Percentiles rank a stretch among this genome's conserved stretches.
Evolutionary conservation across 2,113 vertebrate species (phyloP).

Genomic region (Misgurnus mizolepis): DNA sequence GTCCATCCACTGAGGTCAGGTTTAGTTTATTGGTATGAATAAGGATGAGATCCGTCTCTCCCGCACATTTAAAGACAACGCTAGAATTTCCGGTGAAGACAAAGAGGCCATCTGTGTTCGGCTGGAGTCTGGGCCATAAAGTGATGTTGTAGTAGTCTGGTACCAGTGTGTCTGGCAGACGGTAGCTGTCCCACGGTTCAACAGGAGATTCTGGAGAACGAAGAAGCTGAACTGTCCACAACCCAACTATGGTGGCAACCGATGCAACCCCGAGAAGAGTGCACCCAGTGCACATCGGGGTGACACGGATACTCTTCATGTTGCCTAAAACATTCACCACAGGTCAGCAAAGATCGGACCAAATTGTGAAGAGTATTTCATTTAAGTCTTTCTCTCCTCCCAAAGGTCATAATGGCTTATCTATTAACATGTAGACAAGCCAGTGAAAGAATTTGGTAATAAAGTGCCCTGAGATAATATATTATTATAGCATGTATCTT

Average conservation of each 20-base stretch:
- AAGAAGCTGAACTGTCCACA: constrained; percentile 68
- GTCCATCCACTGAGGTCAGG: constrained; percentile 56
- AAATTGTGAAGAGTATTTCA: not conserved
- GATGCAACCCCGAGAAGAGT: constrained; percentile 72
- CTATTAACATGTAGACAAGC: constrained; percentile 11
- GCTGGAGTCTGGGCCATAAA: constrained; percentile 76
- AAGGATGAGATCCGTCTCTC: constrained; percentile 80
- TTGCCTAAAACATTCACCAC: not conserved
- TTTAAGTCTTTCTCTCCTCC: constrained; percentile 19
- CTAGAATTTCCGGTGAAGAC: constrained; percentile 81
- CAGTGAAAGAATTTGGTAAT: not conserved
- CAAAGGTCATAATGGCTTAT: constrained; percentile 9
- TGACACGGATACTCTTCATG: constrained; percentile 81
- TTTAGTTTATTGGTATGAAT: constrained; percentile 91
- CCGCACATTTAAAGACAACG: constrained; percentile 73
- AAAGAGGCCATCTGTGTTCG: constrained; percentile 59
- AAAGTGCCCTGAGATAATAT: constrained; percentile 10
- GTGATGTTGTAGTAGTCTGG: constrained; percentile 75
- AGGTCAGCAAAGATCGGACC: constrained; percentile 4
- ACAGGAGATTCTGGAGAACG: not conserved
- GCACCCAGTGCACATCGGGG: constrained; percentile 72
- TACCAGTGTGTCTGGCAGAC: constrained; percentile 69
- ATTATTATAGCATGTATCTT: constrained; percentile 7
- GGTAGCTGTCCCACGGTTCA: constrained; percentile 62
- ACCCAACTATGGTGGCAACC: constrained; percentile 76